Evolutionary conservation across 2,113 vertebrate genomes (phyloP).

Genomic region (Climacteris rufus): DNA sequence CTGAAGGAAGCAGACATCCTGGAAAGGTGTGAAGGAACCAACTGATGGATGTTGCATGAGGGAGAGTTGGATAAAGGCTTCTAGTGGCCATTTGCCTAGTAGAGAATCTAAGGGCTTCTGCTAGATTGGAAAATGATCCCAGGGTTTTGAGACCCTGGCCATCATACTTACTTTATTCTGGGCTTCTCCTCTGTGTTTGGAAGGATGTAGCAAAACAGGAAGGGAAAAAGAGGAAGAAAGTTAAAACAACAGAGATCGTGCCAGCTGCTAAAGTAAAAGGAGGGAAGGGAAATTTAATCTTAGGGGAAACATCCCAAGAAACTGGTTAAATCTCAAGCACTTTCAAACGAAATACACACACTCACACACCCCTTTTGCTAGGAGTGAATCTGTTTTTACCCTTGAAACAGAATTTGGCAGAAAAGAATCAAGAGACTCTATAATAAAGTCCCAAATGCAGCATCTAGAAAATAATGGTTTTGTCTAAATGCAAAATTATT

Average conservation of each 20-base stretch:
- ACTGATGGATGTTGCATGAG: not conserved
- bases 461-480: conserved; percentile 2
- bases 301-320: conserved; percentile 15
- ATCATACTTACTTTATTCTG: conserved; percentile 82
- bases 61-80: not conserved
- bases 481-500: not conserved
- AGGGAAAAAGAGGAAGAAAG: conserved; percentile 44
- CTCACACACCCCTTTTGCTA: not conserved
- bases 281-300: conserved; percentile 7
- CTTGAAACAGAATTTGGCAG: not conserved
- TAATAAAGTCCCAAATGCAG: not conserved
- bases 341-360: conserved; percentile 24
- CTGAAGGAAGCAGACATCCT: not conserved
- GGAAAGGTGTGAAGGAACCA: not conserved
- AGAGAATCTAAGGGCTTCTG: not conserved
- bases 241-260: conserved; percentile 1
- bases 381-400: conserved; percentile 6
- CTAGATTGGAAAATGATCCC: not conserved
- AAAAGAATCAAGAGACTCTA: not conserved
- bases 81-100: not conserved
- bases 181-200: conserved; percentile 83
- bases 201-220: conserved; percentile 11
- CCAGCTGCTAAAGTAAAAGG: not conserved
- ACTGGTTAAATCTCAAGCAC: conserved; percentile 3
- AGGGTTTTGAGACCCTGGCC: not conserved